Evolutionary conservation across 2,797 vertebrate genomes (phyloP).

Genomic region (Potorous gilbertii): DNA sequence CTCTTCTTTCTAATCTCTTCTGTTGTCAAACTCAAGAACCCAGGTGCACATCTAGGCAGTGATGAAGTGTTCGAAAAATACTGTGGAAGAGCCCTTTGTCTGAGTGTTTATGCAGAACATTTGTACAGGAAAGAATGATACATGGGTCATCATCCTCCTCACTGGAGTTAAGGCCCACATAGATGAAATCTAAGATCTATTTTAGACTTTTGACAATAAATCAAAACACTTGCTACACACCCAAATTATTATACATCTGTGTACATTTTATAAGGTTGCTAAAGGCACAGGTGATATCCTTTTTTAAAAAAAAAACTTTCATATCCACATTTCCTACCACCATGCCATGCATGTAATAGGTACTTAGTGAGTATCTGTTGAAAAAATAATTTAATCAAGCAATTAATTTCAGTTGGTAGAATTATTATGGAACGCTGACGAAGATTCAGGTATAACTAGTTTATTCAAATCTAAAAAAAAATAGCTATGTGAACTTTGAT

Average conservation of each 20-base stretch:
- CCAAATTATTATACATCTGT: not conserved
- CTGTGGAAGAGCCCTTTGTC: not conserved
- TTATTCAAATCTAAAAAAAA: not conserved
- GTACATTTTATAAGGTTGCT: not conserved
- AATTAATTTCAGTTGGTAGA: not conserved
- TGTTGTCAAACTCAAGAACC: not conserved
- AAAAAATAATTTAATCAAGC: not conserved
- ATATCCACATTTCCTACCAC: not conserved
- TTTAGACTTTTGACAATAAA: not conserved
- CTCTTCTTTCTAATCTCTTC: not conserved
- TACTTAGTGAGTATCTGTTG: not conserved
- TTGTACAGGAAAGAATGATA: not conserved
- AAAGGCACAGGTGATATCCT: not conserved
- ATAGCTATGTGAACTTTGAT: not conserved
- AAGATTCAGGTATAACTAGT: not conserved
- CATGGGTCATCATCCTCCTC: not conserved
- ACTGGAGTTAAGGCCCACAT: not conserved
- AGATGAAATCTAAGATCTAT: not conserved
- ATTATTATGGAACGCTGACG: not conserved
- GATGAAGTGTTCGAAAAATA: not conserved
- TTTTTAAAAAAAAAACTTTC: not conserved
- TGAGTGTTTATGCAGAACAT: not conserved
- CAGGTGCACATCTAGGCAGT: not conserved
- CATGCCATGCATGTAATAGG: not conserved
- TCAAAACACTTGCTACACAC: not conserved